A percentile compares a stretch with the other conserved stretches of the same genome.
phyloP scores from a whole-genome alignment of 2,113 vertebrate genomes.

The Phylloscopus trochiloides region DNA sequence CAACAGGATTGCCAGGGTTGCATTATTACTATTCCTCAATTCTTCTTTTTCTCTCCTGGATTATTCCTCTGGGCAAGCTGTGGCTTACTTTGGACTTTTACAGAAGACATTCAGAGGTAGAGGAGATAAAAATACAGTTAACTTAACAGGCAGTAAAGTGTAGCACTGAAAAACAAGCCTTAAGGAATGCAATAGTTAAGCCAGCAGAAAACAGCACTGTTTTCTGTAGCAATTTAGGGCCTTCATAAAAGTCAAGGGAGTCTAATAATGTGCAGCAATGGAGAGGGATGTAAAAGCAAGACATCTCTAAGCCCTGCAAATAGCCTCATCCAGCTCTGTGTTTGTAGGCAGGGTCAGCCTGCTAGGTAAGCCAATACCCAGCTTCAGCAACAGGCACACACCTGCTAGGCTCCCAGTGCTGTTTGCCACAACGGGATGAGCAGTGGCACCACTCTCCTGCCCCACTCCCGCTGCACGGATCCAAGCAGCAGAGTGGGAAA shows the following conservation, averaged over 20 bases:
- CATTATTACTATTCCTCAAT: slow-evolving; percentile 38
- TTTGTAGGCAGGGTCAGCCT: neutral
- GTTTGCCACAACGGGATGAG: neutral
- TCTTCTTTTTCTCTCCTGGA: slow-evolving; percentile 13
- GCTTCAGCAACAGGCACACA: neutral
- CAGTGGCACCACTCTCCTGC: neutral
- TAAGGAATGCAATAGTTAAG: slow-evolving; percentile 44
- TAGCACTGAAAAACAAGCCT: slow-evolving; percentile 33
- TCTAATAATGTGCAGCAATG: neutral
- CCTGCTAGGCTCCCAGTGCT: neutral
- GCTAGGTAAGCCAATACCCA: neutral
- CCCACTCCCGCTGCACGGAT: neutral
- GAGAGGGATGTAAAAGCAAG: neutral
- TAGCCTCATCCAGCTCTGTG: neutral
- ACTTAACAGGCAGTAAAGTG: slow-evolving; percentile 44
- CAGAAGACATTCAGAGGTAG: slow-evolving; percentile 33
- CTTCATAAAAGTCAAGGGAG: slow-evolving; percentile 12
- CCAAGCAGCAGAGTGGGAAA: neutral
- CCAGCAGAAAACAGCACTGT: neutral
- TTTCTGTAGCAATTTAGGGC: slow-evolving; percentile 43
- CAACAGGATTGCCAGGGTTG: neutral
- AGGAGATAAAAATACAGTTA: slow-evolving; percentile 58
- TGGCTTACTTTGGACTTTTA: slow-evolving; percentile 20
- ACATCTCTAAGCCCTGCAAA: neutral
- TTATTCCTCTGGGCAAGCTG: slow-evolving; percentile 38